phyloP scores from a whole-genome alignment of 2,888 invertebrate genomes.

The Pyrrhosoma nymphula region DNA sequence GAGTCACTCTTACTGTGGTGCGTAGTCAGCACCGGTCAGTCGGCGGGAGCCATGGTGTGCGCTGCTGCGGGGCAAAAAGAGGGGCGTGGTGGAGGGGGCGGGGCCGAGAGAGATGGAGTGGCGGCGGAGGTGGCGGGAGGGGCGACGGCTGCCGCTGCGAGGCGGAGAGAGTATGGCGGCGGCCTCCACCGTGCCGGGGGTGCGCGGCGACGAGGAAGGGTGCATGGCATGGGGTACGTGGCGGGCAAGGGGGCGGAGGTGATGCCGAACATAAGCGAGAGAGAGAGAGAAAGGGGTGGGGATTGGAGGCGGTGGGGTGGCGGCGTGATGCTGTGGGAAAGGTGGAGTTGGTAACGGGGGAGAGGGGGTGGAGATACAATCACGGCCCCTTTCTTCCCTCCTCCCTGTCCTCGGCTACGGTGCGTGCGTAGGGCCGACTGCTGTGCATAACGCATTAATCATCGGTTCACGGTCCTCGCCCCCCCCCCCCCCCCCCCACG shows the following conservation, averaged over 20 bases:
- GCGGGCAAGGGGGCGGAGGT: neutral
- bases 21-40: conserved; percentile 56
- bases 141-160: neutral
- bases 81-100: conserved; percentile 58
- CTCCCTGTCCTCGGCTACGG: neutral
- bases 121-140: neutral
- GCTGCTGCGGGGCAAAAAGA: conserved; percentile 38
- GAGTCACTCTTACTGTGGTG: neutral
- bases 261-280: neutral
- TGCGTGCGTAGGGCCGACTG: conserved; percentile 55
- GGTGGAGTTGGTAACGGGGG: neutral
- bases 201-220: neutral
- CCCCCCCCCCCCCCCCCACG: neutral
- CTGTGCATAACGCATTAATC: conserved; percentile 64
- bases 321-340: neutral
- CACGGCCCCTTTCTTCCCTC: neutral
- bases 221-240: neutral
- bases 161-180: neutral
- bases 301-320: neutral
- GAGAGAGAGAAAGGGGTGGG: neutral
- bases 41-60: conserved; percentile 34
- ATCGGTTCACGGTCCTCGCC: neutral
- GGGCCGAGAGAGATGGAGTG: neutral
- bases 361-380: conserved; percentile 46
- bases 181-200: neutral